Conservation (phyloP, 2,113 vertebrate species). For the Cinclus mexicanus region DNA sequence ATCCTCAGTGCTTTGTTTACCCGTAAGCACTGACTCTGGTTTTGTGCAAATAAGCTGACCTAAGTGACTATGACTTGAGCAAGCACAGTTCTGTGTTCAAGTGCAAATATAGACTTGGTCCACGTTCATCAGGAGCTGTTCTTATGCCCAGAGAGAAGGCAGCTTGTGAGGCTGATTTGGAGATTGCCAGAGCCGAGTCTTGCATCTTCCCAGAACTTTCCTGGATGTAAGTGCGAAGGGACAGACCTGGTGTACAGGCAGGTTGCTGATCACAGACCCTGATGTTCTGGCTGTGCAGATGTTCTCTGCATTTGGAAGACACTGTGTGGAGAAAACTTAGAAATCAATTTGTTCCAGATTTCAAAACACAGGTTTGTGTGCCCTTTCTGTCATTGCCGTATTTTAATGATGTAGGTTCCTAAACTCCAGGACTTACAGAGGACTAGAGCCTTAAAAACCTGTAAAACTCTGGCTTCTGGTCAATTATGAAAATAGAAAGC, state of each 20-base stretch:
- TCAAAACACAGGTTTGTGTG: not conserved
- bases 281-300: not conserved
- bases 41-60: not conserved
- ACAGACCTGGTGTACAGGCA: not conserved
- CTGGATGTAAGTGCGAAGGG: not conserved
- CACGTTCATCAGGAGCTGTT: not conserved
- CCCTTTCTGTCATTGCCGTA: not conserved
- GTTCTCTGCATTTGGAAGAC: not conserved
- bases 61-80: not conserved
- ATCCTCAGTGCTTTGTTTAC: not conserved
- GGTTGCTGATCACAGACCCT: not conserved
- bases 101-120: not conserved
- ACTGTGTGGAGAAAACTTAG: not conserved
- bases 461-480: not conserved
- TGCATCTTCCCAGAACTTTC: not conserved
- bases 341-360: slow-evolving; percentile 2
- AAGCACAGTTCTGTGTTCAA: not conserved
- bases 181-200: not conserved
- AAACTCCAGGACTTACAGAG: not conserved
- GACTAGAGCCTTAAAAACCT: not conserved
- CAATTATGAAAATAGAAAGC: not conserved
- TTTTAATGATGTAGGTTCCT: not conserved
- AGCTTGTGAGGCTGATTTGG: not conserved
- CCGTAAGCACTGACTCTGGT: not conserved
- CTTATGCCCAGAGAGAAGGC: not conserved